Conservation (phyloP, 2,888 invertebrate species). For the Octodonta nipae region DNA sequence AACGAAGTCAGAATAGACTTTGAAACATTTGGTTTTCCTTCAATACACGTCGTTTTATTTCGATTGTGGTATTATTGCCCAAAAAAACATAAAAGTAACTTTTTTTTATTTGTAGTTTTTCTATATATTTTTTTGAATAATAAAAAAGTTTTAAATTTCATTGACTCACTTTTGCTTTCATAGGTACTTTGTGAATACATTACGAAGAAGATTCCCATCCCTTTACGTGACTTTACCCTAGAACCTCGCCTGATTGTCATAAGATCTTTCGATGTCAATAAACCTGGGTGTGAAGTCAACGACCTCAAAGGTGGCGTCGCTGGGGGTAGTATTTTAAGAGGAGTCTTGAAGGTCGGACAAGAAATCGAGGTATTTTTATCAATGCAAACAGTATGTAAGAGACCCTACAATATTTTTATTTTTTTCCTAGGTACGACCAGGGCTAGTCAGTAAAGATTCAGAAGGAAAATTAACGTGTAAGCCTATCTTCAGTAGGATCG, state of each 20-base stretch:
- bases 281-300: conserved; percentile 96
- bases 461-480: conserved; percentile 91
- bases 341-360: conserved; percentile 93
- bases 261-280: conserved; percentile 97
- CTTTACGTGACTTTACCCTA: conserved; percentile 85
- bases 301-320: conserved; percentile 98
- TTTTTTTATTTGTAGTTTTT: neutral
- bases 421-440: conserved; percentile 59
- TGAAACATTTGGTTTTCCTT: no score
- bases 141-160: conserved; percentile 3
- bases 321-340: conserved; percentile 92
- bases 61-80: no score
- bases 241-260: conserved; percentile 91
- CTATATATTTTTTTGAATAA: no score
- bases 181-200: conserved; percentile 91
- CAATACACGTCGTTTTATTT: no score
- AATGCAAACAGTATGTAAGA: neutral
- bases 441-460: conserved; percentile 90
- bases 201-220: conserved; percentile 95
- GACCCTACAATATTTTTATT: neutral
- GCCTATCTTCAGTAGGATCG: conserved; percentile 93
- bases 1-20: no score
- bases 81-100: no score
- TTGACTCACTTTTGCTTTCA: conserved; percentile 13
- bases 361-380: conserved; percentile 76